Percentiles rank a stretch among this genome's conserved stretches.
phyloP scores from a whole-genome alignment of 2,113 vertebrate species.

The Dolichallabes microphthalmus region DNA sequence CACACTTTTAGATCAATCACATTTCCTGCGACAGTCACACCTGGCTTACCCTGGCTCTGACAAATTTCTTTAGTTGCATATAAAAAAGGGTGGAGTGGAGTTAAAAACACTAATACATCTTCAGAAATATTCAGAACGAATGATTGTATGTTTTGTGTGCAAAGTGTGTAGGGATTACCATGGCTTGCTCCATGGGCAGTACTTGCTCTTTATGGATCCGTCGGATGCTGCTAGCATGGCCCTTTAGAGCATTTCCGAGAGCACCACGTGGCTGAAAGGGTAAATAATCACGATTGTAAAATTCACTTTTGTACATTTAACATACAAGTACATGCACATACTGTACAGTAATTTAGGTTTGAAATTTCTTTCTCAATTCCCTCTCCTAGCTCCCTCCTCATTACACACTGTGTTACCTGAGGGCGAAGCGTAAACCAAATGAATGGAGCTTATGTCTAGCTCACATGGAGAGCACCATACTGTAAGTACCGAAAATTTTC shows the following conservation, averaged over 20 bases:
- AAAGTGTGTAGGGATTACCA: slow-evolving; percentile 75
- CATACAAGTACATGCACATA: neutral
- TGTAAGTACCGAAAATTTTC: slow-evolving; percentile 25
- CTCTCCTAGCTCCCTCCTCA: neutral
- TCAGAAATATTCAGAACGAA: slow-evolving; percentile 12
- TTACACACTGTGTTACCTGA: neutral
- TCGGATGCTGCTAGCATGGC: slow-evolving; percentile 77
- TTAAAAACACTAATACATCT: slow-evolving; percentile 2
- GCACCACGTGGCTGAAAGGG: slow-evolving; percentile 79
- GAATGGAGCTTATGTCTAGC: slow-evolving; percentile 61
- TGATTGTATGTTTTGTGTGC: neutral
- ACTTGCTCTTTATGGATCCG: slow-evolving; percentile 80
- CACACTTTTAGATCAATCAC: slow-evolving; percentile 4
- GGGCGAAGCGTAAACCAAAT: slow-evolving; percentile 18
- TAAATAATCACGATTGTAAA: neutral
- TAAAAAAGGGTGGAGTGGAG: slow-evolving; percentile 53
- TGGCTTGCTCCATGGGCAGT: slow-evolving; percentile 81
- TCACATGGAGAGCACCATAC: slow-evolving; percentile 18
- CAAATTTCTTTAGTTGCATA: slow-evolving; percentile 82
- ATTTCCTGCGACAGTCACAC: neutral
- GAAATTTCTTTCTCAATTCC: neutral
- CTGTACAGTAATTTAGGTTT: neutral
- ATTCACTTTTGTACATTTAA: neutral
- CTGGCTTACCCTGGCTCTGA: slow-evolving; percentile 80
- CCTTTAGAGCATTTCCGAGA: slow-evolving; percentile 82